Evolutionary conservation across 2,888 invertebrate species (phyloP), one percentile per base, ranked within the genome.

Genomic region (Furcula furcula): DNA sequence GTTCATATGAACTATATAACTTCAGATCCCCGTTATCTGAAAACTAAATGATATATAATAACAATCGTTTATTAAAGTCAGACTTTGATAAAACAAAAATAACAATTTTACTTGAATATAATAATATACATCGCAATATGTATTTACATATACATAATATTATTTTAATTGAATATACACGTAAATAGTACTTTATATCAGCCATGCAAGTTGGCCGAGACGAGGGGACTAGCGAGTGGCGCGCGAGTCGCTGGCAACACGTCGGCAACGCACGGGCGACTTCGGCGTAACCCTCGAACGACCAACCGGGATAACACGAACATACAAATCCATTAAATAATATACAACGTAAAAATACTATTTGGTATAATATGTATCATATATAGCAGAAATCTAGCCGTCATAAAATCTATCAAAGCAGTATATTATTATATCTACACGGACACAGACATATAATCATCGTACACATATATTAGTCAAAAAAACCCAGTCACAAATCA

Each of bases 261-360:
- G 25, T 25, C 34, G 19, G 27, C 33, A 16, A 20, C 31, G 25
- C 18, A 23, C 1, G 13, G n/a, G 13, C 35, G 52, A 48, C 55
- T 39, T 28, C 18, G 35, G 12, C 28, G 36, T 56, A 47, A 65
- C 43, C 47, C 47, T 35, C 38, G 34, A 46, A 34, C 38, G 34
- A 46, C 45, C 40, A 34, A 30, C 34, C 34, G 37, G 54, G 60
- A 55, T 69, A 70, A 73, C 75, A 46, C 62, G 51, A 54, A 63
- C 75, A 72, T 76, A 81, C 77, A 79, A 78, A 82, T 76, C 68
- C 62, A 74, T 75, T 78, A 77, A 85, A 81, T 74, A 81, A 82
- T 81, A 85, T 79, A 85, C 76, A 87, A 84, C 82, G 77, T 87
- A 87, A 87, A 86, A 87, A 88, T 87, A 88, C 87, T 87, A 87